Evolutionary conservation across 1,140 invertebrate species (phyloP).

Genomic region (Drosophila ambigua): DNA sequence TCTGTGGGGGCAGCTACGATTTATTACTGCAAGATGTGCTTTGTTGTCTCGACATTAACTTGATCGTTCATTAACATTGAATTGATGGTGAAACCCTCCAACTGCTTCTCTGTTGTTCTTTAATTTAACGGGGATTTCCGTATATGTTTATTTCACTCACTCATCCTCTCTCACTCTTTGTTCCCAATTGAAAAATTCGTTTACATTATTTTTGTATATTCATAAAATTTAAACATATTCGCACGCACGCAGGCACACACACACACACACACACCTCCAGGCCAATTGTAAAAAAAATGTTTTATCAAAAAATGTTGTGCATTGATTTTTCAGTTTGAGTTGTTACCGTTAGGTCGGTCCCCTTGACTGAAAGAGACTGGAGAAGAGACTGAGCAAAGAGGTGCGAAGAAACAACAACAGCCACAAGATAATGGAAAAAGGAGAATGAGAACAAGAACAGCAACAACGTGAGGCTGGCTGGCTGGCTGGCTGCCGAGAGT

Average conservation of each 20-base stretch:
- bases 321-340: constrained; percentile 65
- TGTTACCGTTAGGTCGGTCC: neutral
- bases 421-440: neutral
- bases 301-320: constrained; percentile 34
- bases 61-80: too few species aligned
- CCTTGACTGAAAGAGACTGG: neutral
- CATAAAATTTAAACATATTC: constrained; percentile 7
- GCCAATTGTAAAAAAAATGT: constrained; percentile 50
- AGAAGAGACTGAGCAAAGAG: constrained; percentile 2
- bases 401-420: constrained; percentile 30
- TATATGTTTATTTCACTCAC: neutral
- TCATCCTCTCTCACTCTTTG: neutral
- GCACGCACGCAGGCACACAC: constrained; percentile 8
- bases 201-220: constrained; percentile 19
- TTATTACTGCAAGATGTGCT: too few species aligned
- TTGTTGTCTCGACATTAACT: too few species aligned
- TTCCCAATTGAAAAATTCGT: neutral
- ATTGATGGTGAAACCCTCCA: too few species aligned
- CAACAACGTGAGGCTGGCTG: neutral
- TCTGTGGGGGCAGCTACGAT: too few species aligned
- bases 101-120: too few species aligned
- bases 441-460: constrained; percentile 2
- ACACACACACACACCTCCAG: constrained; percentile 2
- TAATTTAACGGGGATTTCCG: too few species aligned
- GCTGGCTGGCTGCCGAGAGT: constrained; percentile 3